Evolutionary conservation across 2,113 vertebrate genomes (phyloP).

Genomic region (Campylomormyrus tamandua): DNA sequence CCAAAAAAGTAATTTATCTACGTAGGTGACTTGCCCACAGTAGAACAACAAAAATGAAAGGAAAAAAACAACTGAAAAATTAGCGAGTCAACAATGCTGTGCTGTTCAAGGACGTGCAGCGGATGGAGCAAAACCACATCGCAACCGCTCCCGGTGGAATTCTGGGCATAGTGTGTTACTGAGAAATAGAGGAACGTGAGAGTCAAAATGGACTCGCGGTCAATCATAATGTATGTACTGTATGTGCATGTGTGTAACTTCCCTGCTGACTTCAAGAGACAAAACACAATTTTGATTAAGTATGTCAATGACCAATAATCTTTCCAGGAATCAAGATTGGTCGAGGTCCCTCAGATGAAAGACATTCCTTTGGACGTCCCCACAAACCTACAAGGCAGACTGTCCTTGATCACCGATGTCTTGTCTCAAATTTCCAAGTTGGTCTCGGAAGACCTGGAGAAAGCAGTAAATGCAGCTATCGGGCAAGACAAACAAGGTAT

Average conservation of each 20-base stretch:
- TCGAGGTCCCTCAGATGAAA: constrained; percentile 49
- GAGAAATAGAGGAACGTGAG: neutral
- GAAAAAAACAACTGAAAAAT: neutral
- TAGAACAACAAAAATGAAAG: neutral
- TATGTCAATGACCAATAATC: neutral
- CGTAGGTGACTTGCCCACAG: neutral
- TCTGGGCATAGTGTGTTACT: neutral
- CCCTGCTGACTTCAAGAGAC: neutral
- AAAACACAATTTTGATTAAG: neutral
- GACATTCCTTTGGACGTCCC: constrained; percentile 41
- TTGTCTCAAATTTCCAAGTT: constrained; percentile 61
- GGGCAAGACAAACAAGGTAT: constrained; percentile 56
- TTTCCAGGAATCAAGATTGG: constrained; percentile 49
- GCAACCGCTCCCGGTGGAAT: neutral
- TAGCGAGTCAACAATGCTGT: neutral
- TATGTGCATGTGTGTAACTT: neutral
- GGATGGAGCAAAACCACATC: neutral
- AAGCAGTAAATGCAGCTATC: constrained; percentile 47
- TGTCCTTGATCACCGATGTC: constrained; percentile 51
- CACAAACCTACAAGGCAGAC: constrained; percentile 44
- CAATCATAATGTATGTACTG: neutral
- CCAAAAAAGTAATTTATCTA: neutral
- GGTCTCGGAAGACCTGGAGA: constrained; percentile 63
- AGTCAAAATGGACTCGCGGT: neutral
- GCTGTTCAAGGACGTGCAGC: neutral